Conservation (phyloP, 2,888 invertebrate genomes). For the Escarpia spicata region DNA sequence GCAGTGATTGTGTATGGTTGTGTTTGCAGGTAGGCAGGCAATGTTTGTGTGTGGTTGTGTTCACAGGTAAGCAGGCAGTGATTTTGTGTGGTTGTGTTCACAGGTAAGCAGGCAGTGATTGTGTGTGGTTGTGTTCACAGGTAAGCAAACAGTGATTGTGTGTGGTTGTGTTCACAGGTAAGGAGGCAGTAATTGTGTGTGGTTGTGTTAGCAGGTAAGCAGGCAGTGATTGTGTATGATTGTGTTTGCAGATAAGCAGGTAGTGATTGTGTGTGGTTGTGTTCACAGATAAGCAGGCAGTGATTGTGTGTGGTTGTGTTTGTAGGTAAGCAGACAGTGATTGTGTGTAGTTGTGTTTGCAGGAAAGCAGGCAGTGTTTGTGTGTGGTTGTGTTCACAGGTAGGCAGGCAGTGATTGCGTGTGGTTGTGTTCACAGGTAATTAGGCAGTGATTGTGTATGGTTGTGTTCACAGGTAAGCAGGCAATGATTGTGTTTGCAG, state of each 20-base stretch:
- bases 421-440: neutral
- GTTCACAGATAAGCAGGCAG: neutral
- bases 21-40: neutral
- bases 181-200: neutral
- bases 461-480: neutral
- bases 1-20: neutral
- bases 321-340: neutral
- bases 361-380: neutral
- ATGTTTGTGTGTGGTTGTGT: neutral
- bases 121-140: neutral
- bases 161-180: neutral
- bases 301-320: slow-evolving; percentile 9
- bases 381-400: neutral
- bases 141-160: neutral
- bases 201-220: neutral
- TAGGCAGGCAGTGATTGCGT: neutral
- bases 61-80: neutral
- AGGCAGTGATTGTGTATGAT: neutral
- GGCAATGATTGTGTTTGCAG: neutral
- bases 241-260: neutral
- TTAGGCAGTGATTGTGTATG: neutral
- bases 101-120: neutral
- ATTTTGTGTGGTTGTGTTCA: neutral
- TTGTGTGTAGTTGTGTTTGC: neutral
- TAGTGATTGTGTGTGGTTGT: neutral